Evolutionary conservation across 2,888 invertebrate genomes (phyloP), one percentile per base, ranked within the genome.

Genomic region (Ellobium chinense): DNA sequence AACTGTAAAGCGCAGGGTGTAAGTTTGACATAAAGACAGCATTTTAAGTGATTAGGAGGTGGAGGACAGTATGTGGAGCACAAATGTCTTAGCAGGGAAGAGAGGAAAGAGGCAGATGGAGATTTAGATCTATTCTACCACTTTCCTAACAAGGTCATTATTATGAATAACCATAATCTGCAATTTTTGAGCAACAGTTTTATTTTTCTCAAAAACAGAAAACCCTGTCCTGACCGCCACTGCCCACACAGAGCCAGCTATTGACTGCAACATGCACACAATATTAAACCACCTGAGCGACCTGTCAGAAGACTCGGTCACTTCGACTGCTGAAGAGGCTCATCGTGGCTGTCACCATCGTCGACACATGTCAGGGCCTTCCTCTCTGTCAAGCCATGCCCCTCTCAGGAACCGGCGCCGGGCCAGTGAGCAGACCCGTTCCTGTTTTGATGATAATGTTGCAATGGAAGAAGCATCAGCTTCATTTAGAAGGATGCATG

Each of bases 231-330:
- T 60, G 21, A 9, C 60, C 9, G 39, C 72, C n/a, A 24, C 60
- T 9, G 54, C 27, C 18, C 54, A n/a, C 21, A 34, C 66, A 31
- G 36, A 58, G 29, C 76, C 66, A 14, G 27, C 68, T 27, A 76
- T 76, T 7, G 78, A 78, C 72, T 70, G 78, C 56, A 72, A 24
- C 36, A 80, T 80, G 68, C 68, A 56, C 21, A 68, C 68, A 29
- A 74, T 80, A 24, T 54, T 80, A 24, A 80, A 62, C 31, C 74
- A 74, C 56, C 58, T 79, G 29, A 68, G 65, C 18, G 74, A 72
- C 46, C 34, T 80, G 29, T 68, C 72, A n/a, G 73, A 78, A 39
- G 78, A 78, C 27, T n/a, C 69, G 27, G 76, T 31, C 18, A n/a
- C 76, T 7, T 7, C 76, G 2, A 0, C 66, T 21, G n/a, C 18